Evolutionary conservation across 2,113 vertebrate species (phyloP).

Genomic region (Clinocottus analis): DNA sequence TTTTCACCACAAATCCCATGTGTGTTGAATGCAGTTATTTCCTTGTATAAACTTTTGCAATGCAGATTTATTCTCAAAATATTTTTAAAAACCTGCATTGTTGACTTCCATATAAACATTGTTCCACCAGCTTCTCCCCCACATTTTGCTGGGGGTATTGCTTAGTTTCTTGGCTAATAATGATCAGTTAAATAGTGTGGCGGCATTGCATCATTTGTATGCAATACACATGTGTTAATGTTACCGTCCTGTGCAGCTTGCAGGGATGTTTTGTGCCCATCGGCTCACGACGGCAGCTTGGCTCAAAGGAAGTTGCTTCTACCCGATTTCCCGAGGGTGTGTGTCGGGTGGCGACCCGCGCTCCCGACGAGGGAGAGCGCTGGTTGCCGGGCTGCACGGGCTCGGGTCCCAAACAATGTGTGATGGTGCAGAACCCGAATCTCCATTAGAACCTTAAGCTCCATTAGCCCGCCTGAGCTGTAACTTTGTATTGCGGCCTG

Average conservation of each 20-base stretch:
- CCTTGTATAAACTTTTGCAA: neutral
- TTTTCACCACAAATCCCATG: neutral
- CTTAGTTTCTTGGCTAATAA: neutral
- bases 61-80: neutral
- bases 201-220: neutral
- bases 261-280: neutral
- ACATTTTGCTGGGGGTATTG: neutral
- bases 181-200: neutral
- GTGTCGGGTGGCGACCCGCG: neutral
- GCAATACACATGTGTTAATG: neutral
- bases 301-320: neutral
- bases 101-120: neutral
- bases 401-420: conserved; percentile 51
- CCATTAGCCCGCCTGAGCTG: conserved; percentile 51
- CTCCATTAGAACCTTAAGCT: conserved; percentile 61
- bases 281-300: neutral
- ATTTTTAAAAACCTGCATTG: neutral
- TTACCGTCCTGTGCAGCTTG: neutral
- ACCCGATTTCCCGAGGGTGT: neutral
- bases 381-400: conserved; percentile 10
- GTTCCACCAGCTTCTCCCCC: neutral
- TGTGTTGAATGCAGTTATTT: neutral
- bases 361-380: neutral
- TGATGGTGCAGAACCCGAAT: conserved; percentile 60
- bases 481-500: conserved; percentile 60